These are phyloP conservation scores for Morinoia aosen DNA, from an alignment of 2,888 invertebrate genomes.

Conservation along the genomic window DNA sequence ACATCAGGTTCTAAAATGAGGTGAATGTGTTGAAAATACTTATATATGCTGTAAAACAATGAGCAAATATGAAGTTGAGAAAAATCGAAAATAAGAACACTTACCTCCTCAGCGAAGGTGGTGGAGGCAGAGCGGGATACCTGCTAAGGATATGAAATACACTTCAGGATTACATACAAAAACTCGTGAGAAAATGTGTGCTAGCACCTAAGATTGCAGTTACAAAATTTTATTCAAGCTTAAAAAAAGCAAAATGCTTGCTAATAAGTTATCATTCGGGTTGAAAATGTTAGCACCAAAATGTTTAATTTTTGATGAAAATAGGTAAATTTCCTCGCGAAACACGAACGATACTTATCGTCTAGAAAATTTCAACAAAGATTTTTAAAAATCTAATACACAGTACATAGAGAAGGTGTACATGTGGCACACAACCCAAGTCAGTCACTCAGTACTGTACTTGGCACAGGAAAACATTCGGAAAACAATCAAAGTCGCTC, in stretches of 20 bases:
- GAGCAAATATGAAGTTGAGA: neutral
- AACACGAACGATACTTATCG: too few relatives aligned
- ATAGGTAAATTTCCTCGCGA: too few relatives aligned
- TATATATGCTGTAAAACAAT: neutral
- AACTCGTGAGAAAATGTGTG: neutral
- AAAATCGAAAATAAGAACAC: neutral
- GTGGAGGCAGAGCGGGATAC: conserved; percentile 65
- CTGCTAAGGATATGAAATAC: conserved; percentile 55
- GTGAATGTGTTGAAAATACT: neutral
- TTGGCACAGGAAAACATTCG: too few relatives aligned
- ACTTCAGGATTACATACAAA: neutral
- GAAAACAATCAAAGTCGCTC: too few relatives aligned
- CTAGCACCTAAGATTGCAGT: neutral
- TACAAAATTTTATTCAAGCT: neutral
- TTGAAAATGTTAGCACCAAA: too few relatives aligned
- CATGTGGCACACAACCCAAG: too few relatives aligned
- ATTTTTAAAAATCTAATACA: too few relatives aligned
- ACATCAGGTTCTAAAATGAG: neutral
- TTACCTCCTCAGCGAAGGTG: conserved; percentile 55
- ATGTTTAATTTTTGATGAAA: too few relatives aligned
- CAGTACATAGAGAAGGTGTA: too few relatives aligned
- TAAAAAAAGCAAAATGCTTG: neutral
- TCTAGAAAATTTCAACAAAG: too few relatives aligned
- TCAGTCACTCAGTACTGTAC: too few relatives aligned
- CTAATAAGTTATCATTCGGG: too few relatives aligned